Percentiles rank a stretch among this genome's conserved stretches.
phyloP scores from a whole-genome alignment of 2,113 vertebrate genomes.

The Sander vitreus region DNA sequence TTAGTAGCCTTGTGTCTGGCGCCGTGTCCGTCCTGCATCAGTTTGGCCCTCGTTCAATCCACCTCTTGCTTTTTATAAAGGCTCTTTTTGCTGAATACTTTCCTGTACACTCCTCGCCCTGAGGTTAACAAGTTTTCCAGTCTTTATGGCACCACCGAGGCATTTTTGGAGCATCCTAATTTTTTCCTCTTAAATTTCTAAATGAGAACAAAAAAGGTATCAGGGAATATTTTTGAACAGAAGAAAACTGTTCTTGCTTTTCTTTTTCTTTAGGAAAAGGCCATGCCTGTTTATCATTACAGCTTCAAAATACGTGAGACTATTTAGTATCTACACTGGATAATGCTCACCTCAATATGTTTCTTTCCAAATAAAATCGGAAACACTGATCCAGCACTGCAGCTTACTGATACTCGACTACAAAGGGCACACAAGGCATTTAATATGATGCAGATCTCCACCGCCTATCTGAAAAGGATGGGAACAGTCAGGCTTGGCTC shows the following conservation, averaged over 20 bases:
- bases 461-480: constrained; percentile 49
- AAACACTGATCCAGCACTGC: constrained; percentile 28
- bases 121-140: constrained; percentile 66
- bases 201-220: constrained; percentile 46
- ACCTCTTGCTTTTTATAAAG: constrained; percentile 46
- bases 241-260: not conserved
- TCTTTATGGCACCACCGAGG: constrained; percentile 57
- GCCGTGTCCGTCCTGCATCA: constrained; percentile 47
- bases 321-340: constrained; percentile 19
- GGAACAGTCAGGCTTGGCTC: constrained; percentile 50
- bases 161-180: constrained; percentile 41
- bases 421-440: constrained; percentile 50
- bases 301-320: not conserved
- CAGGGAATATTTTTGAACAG: not conserved
- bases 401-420: constrained; percentile 46
- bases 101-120: constrained; percentile 54
- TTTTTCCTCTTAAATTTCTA: constrained; percentile 33
- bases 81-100: constrained; percentile 65
- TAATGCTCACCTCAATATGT: not conserved
- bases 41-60: constrained; percentile 45
- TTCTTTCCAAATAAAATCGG: constrained; percentile 33
- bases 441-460: constrained; percentile 57
- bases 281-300: constrained; percentile 9
- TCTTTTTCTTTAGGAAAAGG: not conserved
- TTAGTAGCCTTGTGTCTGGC: constrained; percentile 22